Conservation (phyloP, 2,888 invertebrate genomes). For the Litoditis marina region DNA sequence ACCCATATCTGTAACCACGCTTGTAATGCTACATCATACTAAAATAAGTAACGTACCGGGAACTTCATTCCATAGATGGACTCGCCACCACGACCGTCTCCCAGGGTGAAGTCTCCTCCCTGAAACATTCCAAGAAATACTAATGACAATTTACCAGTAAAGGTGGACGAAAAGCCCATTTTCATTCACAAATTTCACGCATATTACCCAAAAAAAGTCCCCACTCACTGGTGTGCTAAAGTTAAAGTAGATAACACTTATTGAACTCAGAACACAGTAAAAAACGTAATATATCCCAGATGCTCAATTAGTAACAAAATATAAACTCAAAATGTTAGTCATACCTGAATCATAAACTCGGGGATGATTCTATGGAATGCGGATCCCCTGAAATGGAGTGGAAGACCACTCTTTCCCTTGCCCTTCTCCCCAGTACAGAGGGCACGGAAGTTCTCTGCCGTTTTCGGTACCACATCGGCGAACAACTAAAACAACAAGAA, state of each 20-base stretch:
- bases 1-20: too few species aligned
- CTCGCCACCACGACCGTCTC: conserved; percentile 80
- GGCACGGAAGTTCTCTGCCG: conserved; percentile 69
- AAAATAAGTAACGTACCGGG: conserved; percentile 62
- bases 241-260: too few species aligned
- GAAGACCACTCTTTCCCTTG: conserved; percentile 65
- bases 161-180: too few species aligned
- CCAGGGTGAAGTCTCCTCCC: conserved; percentile 81
- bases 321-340: background rate
- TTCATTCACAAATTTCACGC: too few species aligned
- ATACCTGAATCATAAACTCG: conserved; percentile 49
- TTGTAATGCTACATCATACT: too few species aligned
- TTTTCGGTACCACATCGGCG: conserved; percentile 87
- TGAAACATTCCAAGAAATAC: conserved; percentile 62
- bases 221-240: too few species aligned
- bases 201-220: too few species aligned
- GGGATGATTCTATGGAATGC: conserved; percentile 53
- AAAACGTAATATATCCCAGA: too few species aligned
- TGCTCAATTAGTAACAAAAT: background rate
- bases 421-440: conserved; percentile 76
- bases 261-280: background rate
- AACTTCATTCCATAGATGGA: conserved; percentile 95
- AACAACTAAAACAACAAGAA: conserved; percentile 71
- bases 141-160: too few species aligned
- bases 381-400: conserved; percentile 51